These are phyloP conservation scores for Hemibagrus wyckioides DNA, from an alignment of 2,113 vertebrate species.

Conservation along the genomic window DNA sequence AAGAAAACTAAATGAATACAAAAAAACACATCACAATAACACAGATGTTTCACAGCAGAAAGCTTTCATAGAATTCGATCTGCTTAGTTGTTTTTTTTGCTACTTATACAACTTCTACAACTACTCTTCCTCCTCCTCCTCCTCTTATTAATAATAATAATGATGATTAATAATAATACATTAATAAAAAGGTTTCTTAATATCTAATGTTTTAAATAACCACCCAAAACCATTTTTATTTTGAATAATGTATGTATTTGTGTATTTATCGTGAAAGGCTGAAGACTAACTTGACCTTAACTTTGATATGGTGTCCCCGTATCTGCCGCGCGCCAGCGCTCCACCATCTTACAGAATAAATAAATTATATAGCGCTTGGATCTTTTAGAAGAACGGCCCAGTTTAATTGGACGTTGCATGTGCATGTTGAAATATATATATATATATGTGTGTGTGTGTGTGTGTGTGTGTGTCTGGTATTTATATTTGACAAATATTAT, in stretches of 20 bases:
- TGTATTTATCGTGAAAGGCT: slow-evolving; percentile 76
- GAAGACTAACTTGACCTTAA: slow-evolving; percentile 99
- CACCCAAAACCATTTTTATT: background rate
- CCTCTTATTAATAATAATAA: background rate
- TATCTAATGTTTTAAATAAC: background rate
- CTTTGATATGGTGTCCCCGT: slow-evolving; percentile 92
- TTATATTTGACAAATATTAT: background rate
- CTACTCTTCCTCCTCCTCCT: no score
- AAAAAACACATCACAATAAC: background rate
- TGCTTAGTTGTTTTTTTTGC: background rate
- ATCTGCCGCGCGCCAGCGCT: slow-evolving; percentile 82
- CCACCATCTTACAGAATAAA: no score
- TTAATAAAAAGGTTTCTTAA: background rate
- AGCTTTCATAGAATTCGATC: background rate
- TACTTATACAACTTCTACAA: background rate
- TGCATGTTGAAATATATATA: no score
- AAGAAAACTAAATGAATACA: background rate
- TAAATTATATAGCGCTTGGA: background rate
- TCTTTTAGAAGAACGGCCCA: background rate
- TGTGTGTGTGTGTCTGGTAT: background rate
- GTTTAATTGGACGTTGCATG: background rate
- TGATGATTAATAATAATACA: no score
- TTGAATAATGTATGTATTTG: slow-evolving; percentile 7
- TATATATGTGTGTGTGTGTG: no score
- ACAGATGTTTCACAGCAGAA: background rate